Conservation (phyloP, 2,888 invertebrate species). For the Nipponacmea schrenckii region DNA sequence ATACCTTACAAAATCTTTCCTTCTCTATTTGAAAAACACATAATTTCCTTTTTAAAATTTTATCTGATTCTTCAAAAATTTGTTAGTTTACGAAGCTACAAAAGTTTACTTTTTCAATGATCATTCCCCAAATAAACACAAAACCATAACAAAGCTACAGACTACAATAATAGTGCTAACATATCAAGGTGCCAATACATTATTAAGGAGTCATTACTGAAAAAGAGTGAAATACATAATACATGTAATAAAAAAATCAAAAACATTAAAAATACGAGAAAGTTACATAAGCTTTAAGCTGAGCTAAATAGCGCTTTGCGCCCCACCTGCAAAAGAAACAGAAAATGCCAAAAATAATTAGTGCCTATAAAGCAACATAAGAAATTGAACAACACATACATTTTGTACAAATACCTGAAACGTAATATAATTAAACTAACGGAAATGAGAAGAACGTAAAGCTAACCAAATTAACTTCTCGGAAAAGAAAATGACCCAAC, state of each 20-base stretch:
- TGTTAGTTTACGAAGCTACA: too few relatives aligned
- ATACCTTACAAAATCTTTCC: too few relatives aligned
- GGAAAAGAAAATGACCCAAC: background rate
- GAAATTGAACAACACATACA: background rate
- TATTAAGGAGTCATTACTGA: background rate
- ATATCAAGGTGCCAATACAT: slow-evolving; percentile 8
- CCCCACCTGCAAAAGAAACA: background rate
- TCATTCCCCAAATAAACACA: too few relatives aligned
- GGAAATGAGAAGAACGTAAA: background rate
- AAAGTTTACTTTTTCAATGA: too few relatives aligned
- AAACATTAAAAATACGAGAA: background rate
- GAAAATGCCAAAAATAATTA: background rate
- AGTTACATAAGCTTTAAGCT: background rate
- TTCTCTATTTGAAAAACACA: too few relatives aligned
- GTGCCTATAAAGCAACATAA: slow-evolving; percentile 1
- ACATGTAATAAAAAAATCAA: background rate
- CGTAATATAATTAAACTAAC: background rate
- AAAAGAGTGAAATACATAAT: slow-evolving; percentile 1
- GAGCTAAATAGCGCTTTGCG: background rate
- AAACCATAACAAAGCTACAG: too few relatives aligned
- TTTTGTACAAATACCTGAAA: background rate
- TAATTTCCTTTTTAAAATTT: too few relatives aligned
- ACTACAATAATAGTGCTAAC: background rate
- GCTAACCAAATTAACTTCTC: background rate
- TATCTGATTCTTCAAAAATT: too few relatives aligned